These are phyloP conservation scores for Cynopterus sphinx DNA, from an alignment of 2,797 vertebrate genomes.

Conservation along the genomic window DNA sequence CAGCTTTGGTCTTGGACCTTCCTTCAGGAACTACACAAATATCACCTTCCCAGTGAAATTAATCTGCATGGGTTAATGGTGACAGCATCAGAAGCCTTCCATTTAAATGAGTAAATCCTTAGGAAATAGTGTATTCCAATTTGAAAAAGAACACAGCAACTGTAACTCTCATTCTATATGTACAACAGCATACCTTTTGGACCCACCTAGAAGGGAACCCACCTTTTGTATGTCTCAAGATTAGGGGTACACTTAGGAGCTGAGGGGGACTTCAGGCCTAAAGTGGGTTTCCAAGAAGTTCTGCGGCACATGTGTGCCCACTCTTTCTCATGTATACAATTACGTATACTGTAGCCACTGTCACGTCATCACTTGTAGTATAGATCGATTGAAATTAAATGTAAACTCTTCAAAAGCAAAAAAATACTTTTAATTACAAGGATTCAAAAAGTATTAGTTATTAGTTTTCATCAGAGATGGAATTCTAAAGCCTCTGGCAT, in stretches of 20 bases:
- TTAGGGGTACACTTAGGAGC: neutral
- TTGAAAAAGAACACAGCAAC: neutral
- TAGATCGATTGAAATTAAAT: neutral
- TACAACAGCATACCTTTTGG: neutral
- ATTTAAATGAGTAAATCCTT: neutral
- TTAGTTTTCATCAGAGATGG: neutral
- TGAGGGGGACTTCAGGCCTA: neutral
- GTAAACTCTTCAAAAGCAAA: constrained; percentile 5
- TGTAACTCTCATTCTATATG: neutral
- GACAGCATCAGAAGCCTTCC: neutral
- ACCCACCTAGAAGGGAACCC: neutral
- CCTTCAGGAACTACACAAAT: neutral
- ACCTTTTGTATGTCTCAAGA: neutral
- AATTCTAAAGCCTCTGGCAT: neutral
- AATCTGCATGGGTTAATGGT: neutral
- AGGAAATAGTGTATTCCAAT: neutral
- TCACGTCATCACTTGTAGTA: neutral
- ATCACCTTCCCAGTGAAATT: neutral
- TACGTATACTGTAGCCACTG: neutral
- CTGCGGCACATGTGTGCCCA: neutral
- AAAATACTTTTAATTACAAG: neutral
- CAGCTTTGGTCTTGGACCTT: neutral
- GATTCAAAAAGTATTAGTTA: neutral
- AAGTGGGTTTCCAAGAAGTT: neutral
- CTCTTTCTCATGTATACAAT: fast-evolving